Evolutionary conservation across 64 coral and sea anemone species (phyloP).

Genomic region (Stichodactyla helianthus): DNA sequence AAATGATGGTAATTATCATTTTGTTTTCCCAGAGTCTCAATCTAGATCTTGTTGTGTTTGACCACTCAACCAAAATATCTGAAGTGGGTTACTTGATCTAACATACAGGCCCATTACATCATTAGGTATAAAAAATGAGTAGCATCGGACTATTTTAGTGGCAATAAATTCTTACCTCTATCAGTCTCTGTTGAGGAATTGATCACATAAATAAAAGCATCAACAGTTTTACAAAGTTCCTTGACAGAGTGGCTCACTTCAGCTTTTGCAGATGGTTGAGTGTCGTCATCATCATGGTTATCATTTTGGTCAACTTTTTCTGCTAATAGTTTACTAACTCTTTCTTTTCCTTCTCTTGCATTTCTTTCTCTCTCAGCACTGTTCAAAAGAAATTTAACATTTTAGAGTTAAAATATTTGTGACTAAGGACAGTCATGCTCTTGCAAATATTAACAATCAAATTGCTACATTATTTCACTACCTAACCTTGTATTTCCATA

Average conservation of each 20-base stretch:
- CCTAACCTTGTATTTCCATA: constrained; percentile 82
- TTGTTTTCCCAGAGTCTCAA: too few species aligned
- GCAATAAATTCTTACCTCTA: constrained; percentile 38
- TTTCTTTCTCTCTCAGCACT: constrained; percentile 93
- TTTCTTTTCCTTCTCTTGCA: constrained; percentile 45
- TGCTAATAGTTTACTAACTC: constrained; percentile 76
- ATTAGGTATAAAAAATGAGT: too few species aligned
- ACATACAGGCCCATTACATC: too few species aligned
- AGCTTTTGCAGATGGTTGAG: constrained; percentile 9
- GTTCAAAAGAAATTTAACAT: background rate
- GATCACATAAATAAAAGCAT: constrained; percentile 93
- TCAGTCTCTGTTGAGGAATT: constrained; percentile 68
- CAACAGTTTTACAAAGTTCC: constrained; percentile 83
- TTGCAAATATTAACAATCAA: too few species aligned
- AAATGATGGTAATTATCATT: too few species aligned
- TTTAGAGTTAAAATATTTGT: background rate
- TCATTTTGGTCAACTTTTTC: constrained; percentile 21
- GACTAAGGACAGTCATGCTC: too few species aligned
- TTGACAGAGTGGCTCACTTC: constrained; percentile 79
- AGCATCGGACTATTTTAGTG: too few species aligned
- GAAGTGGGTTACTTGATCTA: too few species aligned
- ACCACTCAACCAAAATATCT: too few species aligned
- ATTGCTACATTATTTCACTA: background rate
- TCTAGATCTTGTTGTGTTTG: too few species aligned
- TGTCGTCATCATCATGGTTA: background rate